These are phyloP conservation scores for Microctenopoma steveboyesi DNA, from an alignment of 2,797 vertebrate genomes.

Conservation along the genomic window DNA sequence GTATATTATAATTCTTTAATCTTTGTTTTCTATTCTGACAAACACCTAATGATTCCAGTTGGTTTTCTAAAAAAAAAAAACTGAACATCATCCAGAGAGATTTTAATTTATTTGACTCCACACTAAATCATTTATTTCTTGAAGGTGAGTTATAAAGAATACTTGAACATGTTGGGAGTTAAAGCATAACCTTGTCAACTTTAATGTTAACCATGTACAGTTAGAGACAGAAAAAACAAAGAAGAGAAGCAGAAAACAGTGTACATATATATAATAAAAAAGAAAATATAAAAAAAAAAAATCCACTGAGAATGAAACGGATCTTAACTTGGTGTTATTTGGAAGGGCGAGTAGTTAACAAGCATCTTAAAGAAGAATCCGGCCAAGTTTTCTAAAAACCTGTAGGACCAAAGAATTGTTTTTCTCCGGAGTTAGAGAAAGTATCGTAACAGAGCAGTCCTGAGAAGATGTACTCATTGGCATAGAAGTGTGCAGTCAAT, in stretches of 20 bases:
- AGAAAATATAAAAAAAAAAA: constrained; percentile 61
- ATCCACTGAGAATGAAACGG: constrained; percentile 49
- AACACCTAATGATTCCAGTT: no score
- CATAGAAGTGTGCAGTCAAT: constrained; percentile 27
- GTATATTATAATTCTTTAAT: no score
- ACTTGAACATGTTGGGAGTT: constrained; percentile 9
- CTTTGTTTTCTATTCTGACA: no score
- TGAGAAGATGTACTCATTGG: constrained; percentile 57
- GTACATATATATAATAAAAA: constrained; percentile 52
- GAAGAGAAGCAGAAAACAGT: constrained; percentile 72
- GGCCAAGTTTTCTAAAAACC: constrained; percentile 13
- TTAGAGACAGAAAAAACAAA: constrained; percentile 78
- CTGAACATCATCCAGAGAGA: neutral
- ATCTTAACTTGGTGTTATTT: constrained; percentile 46
- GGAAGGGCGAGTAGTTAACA: constrained; percentile 33
- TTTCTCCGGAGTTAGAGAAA: constrained; percentile 31
- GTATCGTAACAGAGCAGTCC: constrained; percentile 42
- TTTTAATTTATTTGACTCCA: neutral
- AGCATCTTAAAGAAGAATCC: constrained; percentile 20
- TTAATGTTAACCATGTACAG: constrained; percentile 86
- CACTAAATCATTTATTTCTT: no score
- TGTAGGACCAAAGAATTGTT: constrained; percentile 28
- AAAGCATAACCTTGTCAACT: constrained; percentile 71
- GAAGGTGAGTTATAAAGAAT: neutral
- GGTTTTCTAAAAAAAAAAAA: no score